Evolutionary conservation across 2,888 invertebrate genomes (phyloP).

Genomic region (Drosophila koepferae): DNA sequence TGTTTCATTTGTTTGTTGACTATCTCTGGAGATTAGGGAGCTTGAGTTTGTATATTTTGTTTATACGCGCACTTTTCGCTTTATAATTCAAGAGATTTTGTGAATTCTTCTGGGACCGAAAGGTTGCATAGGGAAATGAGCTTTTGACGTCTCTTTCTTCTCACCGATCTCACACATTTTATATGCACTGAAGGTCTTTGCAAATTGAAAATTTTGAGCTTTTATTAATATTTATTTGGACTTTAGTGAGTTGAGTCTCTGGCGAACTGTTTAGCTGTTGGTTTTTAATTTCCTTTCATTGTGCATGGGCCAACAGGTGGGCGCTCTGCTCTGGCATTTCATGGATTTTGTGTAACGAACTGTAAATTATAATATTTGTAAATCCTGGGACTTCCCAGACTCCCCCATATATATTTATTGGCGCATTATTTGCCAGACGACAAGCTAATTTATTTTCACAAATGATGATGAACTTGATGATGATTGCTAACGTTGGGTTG

Average conservation of each 20-base stretch:
- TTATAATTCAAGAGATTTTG: conserved; percentile 69
- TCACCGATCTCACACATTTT: conserved; percentile 51
- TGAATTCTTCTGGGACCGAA: conserved; percentile 53
- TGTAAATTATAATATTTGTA: conserved; percentile 69
- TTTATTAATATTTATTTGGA: conserved; percentile 78
- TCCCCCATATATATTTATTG: conserved; percentile 34
- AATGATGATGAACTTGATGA: conserved; percentile 20
- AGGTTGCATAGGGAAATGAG: conserved; percentile 21
- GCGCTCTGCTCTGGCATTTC: conserved; percentile 21
- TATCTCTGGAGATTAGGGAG: conserved; percentile 63
- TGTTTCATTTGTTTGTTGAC: background rate
- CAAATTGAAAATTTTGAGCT: conserved; percentile 61
- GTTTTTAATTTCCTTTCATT: conserved; percentile 70
- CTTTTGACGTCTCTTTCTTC: conserved; percentile 2
- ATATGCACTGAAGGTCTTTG: conserved; percentile 24
- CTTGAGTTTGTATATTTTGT: conserved; percentile 49
- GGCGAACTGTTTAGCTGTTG: conserved; percentile 56
- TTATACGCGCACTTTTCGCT: conserved; percentile 48
- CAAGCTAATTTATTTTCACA: conserved; percentile 63
- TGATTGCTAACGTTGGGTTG: conserved; percentile 11
- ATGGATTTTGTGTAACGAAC: conserved; percentile 49
- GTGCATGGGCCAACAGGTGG: conserved; percentile 51
- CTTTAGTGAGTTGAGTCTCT: conserved; percentile 49
- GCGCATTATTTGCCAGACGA: conserved; percentile 56
- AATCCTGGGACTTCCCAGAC: conserved; percentile 28